Conservation (phyloP, 2,888 invertebrate genomes). For the Phasia obesa region DNA sequence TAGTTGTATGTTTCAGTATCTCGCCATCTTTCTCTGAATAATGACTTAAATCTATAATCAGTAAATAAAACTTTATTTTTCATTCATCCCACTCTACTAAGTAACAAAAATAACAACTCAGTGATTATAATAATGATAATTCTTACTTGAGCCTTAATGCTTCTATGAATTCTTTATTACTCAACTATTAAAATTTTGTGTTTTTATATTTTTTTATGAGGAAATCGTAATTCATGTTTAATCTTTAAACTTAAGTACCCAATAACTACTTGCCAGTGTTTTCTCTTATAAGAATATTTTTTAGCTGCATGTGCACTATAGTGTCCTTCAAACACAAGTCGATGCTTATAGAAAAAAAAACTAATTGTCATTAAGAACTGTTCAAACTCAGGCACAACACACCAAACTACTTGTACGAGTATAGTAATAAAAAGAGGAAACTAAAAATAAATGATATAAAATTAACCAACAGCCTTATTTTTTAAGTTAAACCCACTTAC, state of each 20-base stretch:
- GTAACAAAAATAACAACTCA: too few species aligned
- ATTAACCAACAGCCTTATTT: constrained; percentile 2
- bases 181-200: background rate
- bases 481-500: background rate
- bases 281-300: background rate
- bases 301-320: constrained; percentile 10
- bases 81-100: too few species aligned
- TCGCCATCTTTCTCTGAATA: too few species aligned
- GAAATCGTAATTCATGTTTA: constrained; percentile 7
- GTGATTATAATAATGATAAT: too few species aligned
- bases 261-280: background rate
- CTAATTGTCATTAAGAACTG: constrained; percentile 28
- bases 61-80: too few species aligned
- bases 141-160: too few species aligned
- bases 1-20: too few species aligned
- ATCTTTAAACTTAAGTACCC: constrained; percentile 38
- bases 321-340: constrained; percentile 29
- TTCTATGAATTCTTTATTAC: background rate
- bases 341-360: constrained; percentile 13
- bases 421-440: background rate
- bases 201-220: background rate
- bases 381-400: constrained; percentile 3
- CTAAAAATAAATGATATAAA: too few species aligned
- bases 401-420: constrained; percentile 17
- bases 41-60: too few species aligned